Evolutionary conservation across 2,888 invertebrate species (phyloP).

Genomic region (Argynnis bischoffii): DNA sequence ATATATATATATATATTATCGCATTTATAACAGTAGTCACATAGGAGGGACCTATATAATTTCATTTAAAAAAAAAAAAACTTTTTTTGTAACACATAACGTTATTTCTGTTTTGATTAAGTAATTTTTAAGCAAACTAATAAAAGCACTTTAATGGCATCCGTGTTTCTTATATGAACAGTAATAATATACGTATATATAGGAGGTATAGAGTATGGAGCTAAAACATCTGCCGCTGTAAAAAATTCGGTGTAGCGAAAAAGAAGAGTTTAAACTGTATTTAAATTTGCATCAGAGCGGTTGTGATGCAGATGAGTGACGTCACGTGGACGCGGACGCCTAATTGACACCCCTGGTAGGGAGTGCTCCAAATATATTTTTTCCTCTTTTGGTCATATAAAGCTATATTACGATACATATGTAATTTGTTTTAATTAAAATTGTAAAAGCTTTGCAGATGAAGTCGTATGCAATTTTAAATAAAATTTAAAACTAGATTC

Average conservation of each 20-base stretch:
- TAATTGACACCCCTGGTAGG: slow-evolving; percentile 56
- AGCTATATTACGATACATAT: neutral
- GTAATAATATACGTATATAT: neutral
- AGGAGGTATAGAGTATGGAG: slow-evolving; percentile 2
- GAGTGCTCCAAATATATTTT: slow-evolving; percentile 15
- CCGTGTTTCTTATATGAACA: neutral
- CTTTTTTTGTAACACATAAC: no score
- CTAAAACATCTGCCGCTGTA: slow-evolving; percentile 50
- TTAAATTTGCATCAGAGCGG: slow-evolving; percentile 70
- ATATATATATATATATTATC: no score
- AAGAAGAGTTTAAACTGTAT: slow-evolving; percentile 64
- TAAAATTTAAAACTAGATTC: no score
- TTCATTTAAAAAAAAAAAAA: no score
- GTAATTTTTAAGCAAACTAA: no score
- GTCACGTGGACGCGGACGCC: slow-evolving; percentile 58
- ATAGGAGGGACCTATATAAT: no score
- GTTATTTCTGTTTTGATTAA: no score
- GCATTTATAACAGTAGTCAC: no score
- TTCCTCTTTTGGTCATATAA: slow-evolving; percentile 14
- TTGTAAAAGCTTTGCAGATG: no score
- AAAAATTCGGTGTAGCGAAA: slow-evolving; percentile 55
- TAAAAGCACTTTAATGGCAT: neutral
- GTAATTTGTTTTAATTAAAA: no score
- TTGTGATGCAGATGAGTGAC: slow-evolving; percentile 74
- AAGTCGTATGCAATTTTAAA: no score